Conservation (phyloP, 2,113 vertebrate species). For the Tragelaphus buxtoni region DNA sequence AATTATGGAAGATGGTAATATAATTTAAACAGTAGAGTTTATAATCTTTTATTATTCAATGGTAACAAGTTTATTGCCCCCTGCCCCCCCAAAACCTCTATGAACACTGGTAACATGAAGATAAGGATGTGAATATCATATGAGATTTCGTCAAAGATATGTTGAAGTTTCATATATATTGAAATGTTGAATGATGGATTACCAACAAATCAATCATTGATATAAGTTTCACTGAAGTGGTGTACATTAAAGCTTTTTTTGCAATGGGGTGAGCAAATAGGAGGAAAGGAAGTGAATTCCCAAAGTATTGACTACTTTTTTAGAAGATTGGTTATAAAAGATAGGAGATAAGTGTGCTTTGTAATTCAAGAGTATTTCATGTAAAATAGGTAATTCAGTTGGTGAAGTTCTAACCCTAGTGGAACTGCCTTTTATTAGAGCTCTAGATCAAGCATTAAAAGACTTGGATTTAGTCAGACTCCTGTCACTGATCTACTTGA, state of each 20-base stretch:
- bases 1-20: background rate
- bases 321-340: background rate
- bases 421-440: background rate
- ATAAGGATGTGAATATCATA: background rate
- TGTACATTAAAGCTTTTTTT: background rate
- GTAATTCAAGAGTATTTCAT: background rate
- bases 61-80: background rate
- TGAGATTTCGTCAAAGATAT: background rate
- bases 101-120: background rate
- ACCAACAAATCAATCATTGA: background rate
- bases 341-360: background rate
- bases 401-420: background rate
- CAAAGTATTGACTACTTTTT: background rate
- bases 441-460: background rate
- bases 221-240: background rate
- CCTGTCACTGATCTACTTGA: background rate
- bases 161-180: background rate
- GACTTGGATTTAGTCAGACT: background rate
- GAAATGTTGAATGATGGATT: background rate
- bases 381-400: background rate
- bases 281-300: background rate
- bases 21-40: conserved; percentile 14
- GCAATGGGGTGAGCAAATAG: background rate
- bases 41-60: background rate
- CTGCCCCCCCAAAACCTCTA: rapidly evolving